Conservation (phyloP, 2,888 invertebrate genomes). For the Periphyllus acericola region DNA sequence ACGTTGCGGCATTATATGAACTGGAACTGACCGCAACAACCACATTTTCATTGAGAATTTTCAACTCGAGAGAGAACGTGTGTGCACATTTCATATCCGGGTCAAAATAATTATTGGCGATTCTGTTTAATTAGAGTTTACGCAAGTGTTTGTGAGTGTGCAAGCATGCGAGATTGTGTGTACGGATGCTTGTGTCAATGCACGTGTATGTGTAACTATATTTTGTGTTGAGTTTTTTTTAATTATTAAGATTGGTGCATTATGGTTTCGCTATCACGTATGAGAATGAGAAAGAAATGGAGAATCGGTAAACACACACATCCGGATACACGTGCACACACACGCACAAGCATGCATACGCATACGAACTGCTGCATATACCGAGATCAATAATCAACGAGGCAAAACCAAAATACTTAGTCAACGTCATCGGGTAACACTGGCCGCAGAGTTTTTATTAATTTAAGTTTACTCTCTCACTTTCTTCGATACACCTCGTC, state of each 20-base stretch:
- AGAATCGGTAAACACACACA: not conserved
- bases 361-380: not conserved
- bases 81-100: no score
- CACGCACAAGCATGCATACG: not conserved
- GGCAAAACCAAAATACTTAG: conserved; percentile 53
- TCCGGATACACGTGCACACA: not conserved
- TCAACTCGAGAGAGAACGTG: no score
- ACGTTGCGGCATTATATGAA: not conserved
- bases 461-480: conserved; percentile 44
- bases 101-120: not conserved
- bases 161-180: no score
- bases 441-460: conserved; percentile 42
- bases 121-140: not conserved
- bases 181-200: no score
- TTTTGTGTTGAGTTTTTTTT: not conserved
- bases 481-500: not conserved
- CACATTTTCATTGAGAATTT: no score
- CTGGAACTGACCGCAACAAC: no score
- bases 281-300: conserved; percentile 13
- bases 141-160: no score
- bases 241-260: conserved; percentile 35
- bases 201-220: not conserved
- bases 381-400: conserved; percentile 51
- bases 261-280: not conserved
- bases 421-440: conserved; percentile 51